Evolutionary conservation across 2,797 vertebrate species (phyloP).

Genomic region (Xyrichtys novacula): DNA sequence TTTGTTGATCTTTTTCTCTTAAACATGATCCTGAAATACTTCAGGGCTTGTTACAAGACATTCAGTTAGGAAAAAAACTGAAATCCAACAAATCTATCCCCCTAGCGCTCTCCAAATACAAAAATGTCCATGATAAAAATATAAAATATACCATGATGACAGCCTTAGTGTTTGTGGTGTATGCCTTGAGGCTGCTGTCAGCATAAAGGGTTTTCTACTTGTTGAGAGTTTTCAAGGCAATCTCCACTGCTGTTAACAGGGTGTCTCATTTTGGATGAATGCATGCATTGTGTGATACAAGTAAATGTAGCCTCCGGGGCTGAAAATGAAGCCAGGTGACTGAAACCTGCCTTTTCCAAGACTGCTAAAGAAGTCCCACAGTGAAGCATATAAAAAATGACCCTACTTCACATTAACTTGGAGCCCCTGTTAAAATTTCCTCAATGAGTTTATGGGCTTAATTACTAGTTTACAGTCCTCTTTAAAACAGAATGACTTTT

Average conservation of each 20-base stretch:
- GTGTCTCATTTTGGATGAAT: not conserved
- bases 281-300: too few species aligned
- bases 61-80: not conserved
- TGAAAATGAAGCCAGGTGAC: not conserved
- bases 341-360: too few species aligned
- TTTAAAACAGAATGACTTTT: too few species aligned
- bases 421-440: too few species aligned
- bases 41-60: not conserved
- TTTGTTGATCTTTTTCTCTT: not conserved
- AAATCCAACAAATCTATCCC: conserved; percentile 1
- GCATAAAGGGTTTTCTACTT: not conserved
- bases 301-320: too few species aligned
- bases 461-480: too few species aligned
- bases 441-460: too few species aligned
- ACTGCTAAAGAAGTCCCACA: too few species aligned
- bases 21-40: not conserved
- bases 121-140: not conserved
- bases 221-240: not conserved
- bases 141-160: not conserved
- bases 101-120: too few species aligned
- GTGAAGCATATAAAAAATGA: too few species aligned
- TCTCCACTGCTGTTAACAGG: not conserved
- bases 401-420: too few species aligned
- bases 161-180: not conserved
- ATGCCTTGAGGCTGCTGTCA: conserved; percentile 5